Evolutionary conservation across 1,140 invertebrate genomes (phyloP), one percentile per base, ranked within the genome.

Genomic region (Pseudachorutes palmiensis): DNA sequence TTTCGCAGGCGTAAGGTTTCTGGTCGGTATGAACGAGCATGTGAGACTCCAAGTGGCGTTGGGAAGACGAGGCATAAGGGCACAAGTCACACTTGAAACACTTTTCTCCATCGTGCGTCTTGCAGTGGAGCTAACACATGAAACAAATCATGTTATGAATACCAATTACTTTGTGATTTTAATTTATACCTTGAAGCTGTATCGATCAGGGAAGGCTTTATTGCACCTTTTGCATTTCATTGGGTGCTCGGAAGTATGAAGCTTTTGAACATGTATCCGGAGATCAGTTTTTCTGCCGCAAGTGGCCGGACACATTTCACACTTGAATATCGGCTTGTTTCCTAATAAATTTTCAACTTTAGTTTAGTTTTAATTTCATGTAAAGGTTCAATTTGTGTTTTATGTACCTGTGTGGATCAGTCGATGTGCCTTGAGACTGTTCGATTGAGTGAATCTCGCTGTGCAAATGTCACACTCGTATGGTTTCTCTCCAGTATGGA

Each of bases 201-300:
- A 87, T 51, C 85, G 82, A 79, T 98, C 94, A 0, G 93, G 91
- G 79, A 96, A 95, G 65, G 86, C 84, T 80, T 96, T 93, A 1
- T 89, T 89, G 79, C 94, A 98, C 73, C 93, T 83, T 78, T 92
- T 94, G 79, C 94, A 98, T 69, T 89, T 88, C 1, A 97, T 78
- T 0, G 93, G 93, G 76, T 89, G 89, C 75, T 96, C 94, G 14
- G 91, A 90, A 19, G 92, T 94, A 78, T 98, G 95, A 60, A 98
- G 82, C 78, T 97, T 97, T 79, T 95, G 92, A 49, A 98, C 89
- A 77, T 98, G 95, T 73, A 97, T 94, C 72, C 94, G 85, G 33
- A 98, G 82, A 81, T 98, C 95, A 0, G 94, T 97, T 83, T 97
- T 97, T 28, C 95, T 84, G 0, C 94, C 94, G 78, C 95, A 98